Base-by-base conservation (phyloP, 2,113 vertebrate species). In the Herpetotheres cachinnans region DNA sequence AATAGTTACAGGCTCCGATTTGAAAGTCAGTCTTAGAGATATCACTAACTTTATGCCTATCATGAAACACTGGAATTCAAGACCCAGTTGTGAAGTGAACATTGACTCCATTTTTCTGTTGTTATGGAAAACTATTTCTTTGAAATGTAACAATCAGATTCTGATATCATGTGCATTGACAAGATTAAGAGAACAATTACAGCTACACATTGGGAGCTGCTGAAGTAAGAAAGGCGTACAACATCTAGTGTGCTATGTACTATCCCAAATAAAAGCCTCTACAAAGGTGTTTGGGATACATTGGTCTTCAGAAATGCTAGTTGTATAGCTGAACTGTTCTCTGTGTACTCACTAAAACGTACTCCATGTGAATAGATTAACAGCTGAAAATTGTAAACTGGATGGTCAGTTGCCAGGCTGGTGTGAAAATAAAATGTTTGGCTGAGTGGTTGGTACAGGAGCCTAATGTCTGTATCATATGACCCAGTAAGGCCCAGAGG, bases 1-100 rank as follows among this genome's bases (percentile, higher is more conserved):
- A 96, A 88, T 58, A 83, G 42, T 72, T 86, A n/a, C 47, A 63
- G 46, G 25, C 27, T 86, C 19, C 82, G 63, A 86, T 92, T 52
- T 92, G 59, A 73, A 82, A 78, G 42, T 49, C 61, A 79, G 24
- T 79, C 58, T 70, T 63, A 63, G n/a, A 72, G 26, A n/a, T n/a
- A 67, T 24, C 7, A 55, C 1, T 3, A 77, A 56, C 29, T 84
- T 82, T 66, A 69, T 32, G 27, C 30, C 32, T 82, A 29, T 62
- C 30, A 38, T 34, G 47, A 89, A 89, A 76, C 30, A 29, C 49
- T 58, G 50, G 42, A 90, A 83, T 89, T 86, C 66, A 77, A 78
- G 36, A 92, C 7, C 6, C 18, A 55, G 7, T 38, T 71, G 38
- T 50, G n/a, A 92, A 54, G 44, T 58, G 66, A 86, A 86, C 20